phyloP scores from a whole-genome alignment of 2,113 vertebrate genomes.

The Agapornis roseicollis region DNA sequence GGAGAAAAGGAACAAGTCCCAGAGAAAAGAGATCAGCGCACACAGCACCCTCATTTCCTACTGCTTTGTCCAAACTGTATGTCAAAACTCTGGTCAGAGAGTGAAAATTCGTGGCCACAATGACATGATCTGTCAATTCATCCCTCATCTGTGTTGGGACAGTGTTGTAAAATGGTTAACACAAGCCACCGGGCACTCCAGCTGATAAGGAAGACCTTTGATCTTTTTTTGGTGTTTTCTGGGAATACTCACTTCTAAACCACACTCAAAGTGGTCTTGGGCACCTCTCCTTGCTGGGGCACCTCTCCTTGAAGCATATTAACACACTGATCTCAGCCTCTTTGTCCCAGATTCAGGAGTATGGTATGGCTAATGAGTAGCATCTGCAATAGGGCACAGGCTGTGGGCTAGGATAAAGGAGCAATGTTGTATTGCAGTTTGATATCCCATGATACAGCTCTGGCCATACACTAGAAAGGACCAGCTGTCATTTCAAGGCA shows the following conservation, averaged over 20 bases:
- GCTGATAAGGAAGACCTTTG: conserved; percentile 4
- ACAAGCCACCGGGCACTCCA: background rate
- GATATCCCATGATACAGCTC: background rate
- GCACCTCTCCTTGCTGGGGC: background rate
- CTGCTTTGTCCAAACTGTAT: background rate
- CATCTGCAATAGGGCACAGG: background rate
- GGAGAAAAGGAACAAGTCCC: background rate
- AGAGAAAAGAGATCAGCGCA: background rate
- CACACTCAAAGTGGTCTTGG: background rate
- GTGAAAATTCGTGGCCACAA: conserved; percentile 7
- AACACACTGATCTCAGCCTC: background rate
- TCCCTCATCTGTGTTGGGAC: background rate
- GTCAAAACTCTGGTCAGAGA: background rate
- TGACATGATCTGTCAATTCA: background rate
- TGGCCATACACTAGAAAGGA: background rate
- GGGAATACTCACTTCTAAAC: background rate
- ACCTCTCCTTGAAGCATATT: background rate
- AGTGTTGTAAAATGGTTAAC: background rate
- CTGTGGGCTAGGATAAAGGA: background rate
- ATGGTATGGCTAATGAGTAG: background rate
- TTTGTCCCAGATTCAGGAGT: background rate
- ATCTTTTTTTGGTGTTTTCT: background rate
- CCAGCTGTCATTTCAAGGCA: background rate
- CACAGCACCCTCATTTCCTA: background rate
- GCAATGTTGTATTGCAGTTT: background rate